Conservation (phyloP, 2,888 invertebrate species). For the Muschampia plurimacula region DNA sequence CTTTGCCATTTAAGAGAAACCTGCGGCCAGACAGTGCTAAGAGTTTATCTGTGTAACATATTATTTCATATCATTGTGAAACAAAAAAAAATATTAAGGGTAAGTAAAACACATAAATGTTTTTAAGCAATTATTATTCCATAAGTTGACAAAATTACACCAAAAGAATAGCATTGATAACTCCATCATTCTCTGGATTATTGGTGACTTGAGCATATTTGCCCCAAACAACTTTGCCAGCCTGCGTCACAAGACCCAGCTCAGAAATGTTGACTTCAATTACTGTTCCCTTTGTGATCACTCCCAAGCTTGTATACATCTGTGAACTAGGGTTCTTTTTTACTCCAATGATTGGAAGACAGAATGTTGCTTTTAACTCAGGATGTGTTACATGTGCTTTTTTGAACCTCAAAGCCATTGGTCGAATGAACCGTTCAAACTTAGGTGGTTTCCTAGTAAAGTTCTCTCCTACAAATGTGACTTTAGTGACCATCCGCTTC, state of each 20-base stretch:
- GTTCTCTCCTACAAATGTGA: slow-evolving; percentile 98
- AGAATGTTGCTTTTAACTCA: slow-evolving; percentile 98
- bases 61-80: too few relatives aligned
- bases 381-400: slow-evolving; percentile 99
- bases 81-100: too few relatives aligned
- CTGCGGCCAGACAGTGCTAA: too few relatives aligned
- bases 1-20: too few relatives aligned
- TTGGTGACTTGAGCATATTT: slow-evolving; percentile 99
- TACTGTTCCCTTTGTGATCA: slow-evolving; percentile 99
- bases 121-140: slow-evolving; percentile 18
- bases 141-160: slow-evolving; percentile 86
- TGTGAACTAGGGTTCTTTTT: slow-evolving; percentile 99
- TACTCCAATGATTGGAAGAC: slow-evolving; percentile 98
- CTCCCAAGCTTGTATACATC: slow-evolving; percentile 98
- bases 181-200: slow-evolving; percentile 99
- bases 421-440: slow-evolving; percentile 98
- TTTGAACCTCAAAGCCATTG: slow-evolving; percentile 98
- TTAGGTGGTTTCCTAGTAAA: slow-evolving; percentile 99
- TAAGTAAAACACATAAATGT: slow-evolving; percentile 12
- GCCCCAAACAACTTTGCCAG: slow-evolving; percentile 99
- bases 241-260: slow-evolving; percentile 98
- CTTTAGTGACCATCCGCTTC: slow-evolving; percentile 99
- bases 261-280: slow-evolving; percentile 99
- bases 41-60: too few relatives aligned
- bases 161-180: slow-evolving; percentile 98